Evolutionary conservation across 1,140 invertebrate species (phyloP), one percentile per base, ranked within the genome.

Genomic region (Bilobella aurantiaca): DNA sequence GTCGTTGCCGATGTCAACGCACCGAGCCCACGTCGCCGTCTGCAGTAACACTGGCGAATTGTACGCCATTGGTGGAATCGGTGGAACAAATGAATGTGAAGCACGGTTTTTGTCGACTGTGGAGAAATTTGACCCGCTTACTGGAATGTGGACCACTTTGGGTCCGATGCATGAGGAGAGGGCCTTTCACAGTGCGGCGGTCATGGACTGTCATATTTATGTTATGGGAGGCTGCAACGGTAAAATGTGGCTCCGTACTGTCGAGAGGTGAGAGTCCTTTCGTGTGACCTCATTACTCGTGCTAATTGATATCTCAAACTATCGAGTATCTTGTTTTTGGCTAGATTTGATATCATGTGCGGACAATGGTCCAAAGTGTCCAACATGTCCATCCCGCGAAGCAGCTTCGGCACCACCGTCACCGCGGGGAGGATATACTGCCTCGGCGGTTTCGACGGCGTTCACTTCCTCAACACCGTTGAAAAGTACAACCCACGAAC

Each of bases 361-460:
- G 74, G 73, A 18, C 71, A 76, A 58, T 77, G 75, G 75, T 73
- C 69, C n/a, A 69, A 74, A 63, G 70, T 76, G 14, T 69, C 72
- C 53, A 69, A 76, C 27, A 78, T 77, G 76, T 74, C 71, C 59
- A 71, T 75, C 59, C 68, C 75, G 16, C 67, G 75, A 46, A 75
- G 75, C 61, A 70, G 73, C 31, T 76, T 77, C 65, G 73, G 73
- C n/a, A 65, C 69, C 8, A 74, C 79, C 2, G 74, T 77, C 0
- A 73, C 75, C 18, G 74, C 77, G 21, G 75, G 75, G 18, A 69
- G 74, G 12, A 80, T 81, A 57, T 81, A 80, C 72, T 79, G 80
- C 42, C 75, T 80, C 64, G 80, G 80, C 3, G 80, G 80, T 2
- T 79, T 76, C 68, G 78, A 80, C 69, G 79, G 80, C 3, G 75